These are phyloP conservation scores for Camptogramma bilineatum DNA, from an alignment of 2,888 invertebrate genomes.

Conservation along the genomic window DNA sequence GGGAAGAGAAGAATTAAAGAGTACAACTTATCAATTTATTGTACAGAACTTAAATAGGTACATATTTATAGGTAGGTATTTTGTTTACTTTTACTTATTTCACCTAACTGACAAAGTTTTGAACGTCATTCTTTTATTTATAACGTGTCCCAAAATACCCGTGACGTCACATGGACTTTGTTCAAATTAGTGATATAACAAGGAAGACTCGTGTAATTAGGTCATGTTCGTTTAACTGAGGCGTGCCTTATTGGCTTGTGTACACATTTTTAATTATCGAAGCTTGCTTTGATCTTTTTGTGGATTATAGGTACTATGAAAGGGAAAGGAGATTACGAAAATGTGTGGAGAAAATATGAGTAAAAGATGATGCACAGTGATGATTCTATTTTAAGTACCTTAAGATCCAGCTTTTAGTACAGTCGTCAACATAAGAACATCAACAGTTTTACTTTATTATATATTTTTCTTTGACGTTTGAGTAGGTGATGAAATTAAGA, in stretches of 20 bases:
- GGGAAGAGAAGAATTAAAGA: no score
- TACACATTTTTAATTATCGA: constrained; percentile 46
- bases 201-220: constrained; percentile 59
- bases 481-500: no score
- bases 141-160: constrained; percentile 1
- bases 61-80: no score
- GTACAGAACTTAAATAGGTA: no score
- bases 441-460: no score
- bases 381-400: not conserved
- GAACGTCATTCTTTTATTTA: not conserved
- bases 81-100: no score
- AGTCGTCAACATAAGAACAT: no score
- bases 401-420: no score
- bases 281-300: constrained; percentile 41
- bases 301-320: constrained; percentile 2
- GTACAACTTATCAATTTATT: no score
- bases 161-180: constrained; percentile 12
- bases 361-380: not conserved
- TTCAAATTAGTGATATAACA: constrained; percentile 35
- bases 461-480: no score
- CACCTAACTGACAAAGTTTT: no score
- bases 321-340: constrained; percentile 5
- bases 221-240: constrained; percentile 55
- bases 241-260: constrained; percentile 47
- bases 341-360: not conserved